Evolutionary conservation across 64 coral and sea anemone species (phyloP).

Genomic region (Catalaphyllia jardinei): DNA sequence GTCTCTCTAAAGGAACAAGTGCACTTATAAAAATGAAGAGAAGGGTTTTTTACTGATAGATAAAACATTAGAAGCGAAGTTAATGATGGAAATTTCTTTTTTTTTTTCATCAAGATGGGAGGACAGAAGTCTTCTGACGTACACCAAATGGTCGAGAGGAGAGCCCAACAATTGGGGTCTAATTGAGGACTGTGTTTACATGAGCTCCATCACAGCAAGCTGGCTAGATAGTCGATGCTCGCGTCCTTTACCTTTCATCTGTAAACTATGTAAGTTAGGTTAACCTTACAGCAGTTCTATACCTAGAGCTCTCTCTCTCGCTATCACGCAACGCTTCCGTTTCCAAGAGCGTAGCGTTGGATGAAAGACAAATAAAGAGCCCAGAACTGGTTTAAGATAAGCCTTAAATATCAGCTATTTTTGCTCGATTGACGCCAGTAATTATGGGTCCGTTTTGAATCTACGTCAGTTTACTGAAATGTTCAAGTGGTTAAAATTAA

Average conservation of each 20-base stretch:
- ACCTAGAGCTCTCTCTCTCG: too few relatives aligned
- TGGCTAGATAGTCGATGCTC: neutral
- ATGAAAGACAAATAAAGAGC: too few relatives aligned
- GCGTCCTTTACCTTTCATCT: neutral
- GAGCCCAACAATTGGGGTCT: neutral
- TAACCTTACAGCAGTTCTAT: neutral
- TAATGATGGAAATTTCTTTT: neutral
- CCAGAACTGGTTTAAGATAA: too few relatives aligned
- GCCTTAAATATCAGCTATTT: too few relatives aligned
- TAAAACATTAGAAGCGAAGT: neutral
- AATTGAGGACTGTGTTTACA: slow-evolving; percentile 3
- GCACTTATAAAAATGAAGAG: too few relatives aligned
- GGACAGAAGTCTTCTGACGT: neutral
- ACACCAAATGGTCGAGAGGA: slow-evolving; percentile 11
- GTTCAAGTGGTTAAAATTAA: too few relatives aligned
- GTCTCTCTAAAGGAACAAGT: too few relatives aligned
- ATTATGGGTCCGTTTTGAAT: too few relatives aligned
- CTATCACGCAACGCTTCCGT: neutral
- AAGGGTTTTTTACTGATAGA: neutral
- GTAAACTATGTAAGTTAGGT: neutral
- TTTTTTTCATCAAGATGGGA: neutral
- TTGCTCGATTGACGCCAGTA: too few relatives aligned
- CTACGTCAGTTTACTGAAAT: too few relatives aligned
- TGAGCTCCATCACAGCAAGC: neutral
- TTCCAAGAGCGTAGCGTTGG: neutral